Evolutionary conservation across 2,797 vertebrate species (phyloP), one percentile per base, ranked within the genome.

Genomic region (Iguana delicatissima): DNA sequence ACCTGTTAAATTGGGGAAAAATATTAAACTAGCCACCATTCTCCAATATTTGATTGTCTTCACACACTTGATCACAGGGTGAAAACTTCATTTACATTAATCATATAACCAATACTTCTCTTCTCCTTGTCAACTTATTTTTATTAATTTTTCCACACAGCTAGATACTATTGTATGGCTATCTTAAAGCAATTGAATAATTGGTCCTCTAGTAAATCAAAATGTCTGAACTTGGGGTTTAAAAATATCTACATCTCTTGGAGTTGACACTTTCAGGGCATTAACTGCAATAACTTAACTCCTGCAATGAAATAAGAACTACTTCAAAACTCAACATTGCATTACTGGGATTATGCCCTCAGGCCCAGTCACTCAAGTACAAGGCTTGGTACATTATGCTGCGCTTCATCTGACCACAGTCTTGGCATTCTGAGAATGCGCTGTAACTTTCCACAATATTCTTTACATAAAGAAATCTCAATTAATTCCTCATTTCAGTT

Each of bases 291-390:
- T 29, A 38, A 57, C 35, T 83, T 16, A 55, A 80, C n/a, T 62
- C 42, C 76, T 14, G 24, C 29, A 50, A 20, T 67, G 52, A 73
- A 26, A 59, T 73, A 74, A 82, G 18, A 82, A n/a, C 9, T 62
- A 87, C 55, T 82, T 72, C 64, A 88, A 32, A 88, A 73, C 62
- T 64, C 50, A 88, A 57, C 52, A 74, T 2, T 83, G 46, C 10
- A 22, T 3, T 10, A 82, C 35, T 42, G 29, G 52, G 18, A 69
- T 38, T 74, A 59, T 74, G 59, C 67, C 46, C 8, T 38, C 46
- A 26, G 10, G 7, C 6, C 16, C 35, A 62, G 2, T 24, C 22
- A 5, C 4, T 8, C 5, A 1, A 22, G 32, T 35, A 13, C 42
- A 80, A 24, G 32, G 46, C 26, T 13, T 12, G 32, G 13, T 20